Conservation (phyloP, 2,888 invertebrate genomes). For the Diogma glabrata region DNA sequence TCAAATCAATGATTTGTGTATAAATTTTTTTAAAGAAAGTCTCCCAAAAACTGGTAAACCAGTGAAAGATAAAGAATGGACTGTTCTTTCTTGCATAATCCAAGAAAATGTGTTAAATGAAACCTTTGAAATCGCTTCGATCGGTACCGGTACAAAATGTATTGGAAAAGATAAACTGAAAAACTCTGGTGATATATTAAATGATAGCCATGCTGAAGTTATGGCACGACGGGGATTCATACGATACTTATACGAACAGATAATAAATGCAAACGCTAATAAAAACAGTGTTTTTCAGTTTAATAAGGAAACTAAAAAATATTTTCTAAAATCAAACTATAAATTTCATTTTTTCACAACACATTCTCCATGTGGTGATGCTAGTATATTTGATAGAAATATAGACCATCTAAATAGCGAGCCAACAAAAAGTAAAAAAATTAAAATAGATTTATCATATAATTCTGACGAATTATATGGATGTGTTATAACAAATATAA, state of each 20-base stretch:
- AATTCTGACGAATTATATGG: conserved; percentile 6
- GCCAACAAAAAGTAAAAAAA: conserved; percentile 23
- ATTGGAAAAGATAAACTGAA: conserved; percentile 60
- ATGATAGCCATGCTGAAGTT: conserved; percentile 89
- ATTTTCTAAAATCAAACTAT: conserved; percentile 43
- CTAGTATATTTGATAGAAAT: conserved; percentile 55
- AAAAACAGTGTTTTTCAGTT: conserved; percentile 31
- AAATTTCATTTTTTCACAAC: conserved; percentile 77
- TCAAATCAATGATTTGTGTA: conserved; percentile 45
- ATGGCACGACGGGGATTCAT: conserved; percentile 73
- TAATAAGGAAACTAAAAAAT: conserved; percentile 29
- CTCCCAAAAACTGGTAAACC: conserved; percentile 77
- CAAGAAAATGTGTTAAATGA: conserved; percentile 35
- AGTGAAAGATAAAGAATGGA: conserved; percentile 58
- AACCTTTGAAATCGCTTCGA: conserved; percentile 52
- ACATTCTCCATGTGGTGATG: conserved; percentile 88
- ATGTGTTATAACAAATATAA: conserved; percentile 34
- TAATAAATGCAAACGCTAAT: conserved; percentile 28
- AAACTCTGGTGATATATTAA: conserved; percentile 55
- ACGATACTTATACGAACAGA: conserved; percentile 58
- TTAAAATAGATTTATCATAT: conserved; percentile 23
- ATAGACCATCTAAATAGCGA: conserved; percentile 14
- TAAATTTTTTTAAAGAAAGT: conserved; percentile 43
- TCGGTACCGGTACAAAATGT: conserved; percentile 89
- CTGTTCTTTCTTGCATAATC: conserved; percentile 65